Evolutionary conservation across 2,888 invertebrate species (phyloP).

Genomic region (Cantharis rufa): DNA sequence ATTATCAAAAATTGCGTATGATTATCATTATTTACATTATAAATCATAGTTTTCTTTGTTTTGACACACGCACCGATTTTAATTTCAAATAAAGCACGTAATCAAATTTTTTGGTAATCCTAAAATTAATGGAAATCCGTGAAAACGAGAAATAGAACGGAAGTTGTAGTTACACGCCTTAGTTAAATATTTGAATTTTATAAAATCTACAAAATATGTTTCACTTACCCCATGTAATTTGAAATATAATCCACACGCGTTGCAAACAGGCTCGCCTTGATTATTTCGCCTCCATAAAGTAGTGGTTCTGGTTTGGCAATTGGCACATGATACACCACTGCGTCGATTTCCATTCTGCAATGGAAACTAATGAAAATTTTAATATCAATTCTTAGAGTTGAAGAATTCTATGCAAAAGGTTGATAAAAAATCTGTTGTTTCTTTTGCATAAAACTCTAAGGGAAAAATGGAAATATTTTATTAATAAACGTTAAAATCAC

Average conservation of each 20-base stretch:
- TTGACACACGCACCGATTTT: neutral
- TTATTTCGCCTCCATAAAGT: conserved; percentile 97
- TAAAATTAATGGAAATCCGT: neutral
- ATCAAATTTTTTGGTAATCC: neutral
- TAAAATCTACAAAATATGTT: neutral
- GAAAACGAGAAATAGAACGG: conserved; percentile 5
- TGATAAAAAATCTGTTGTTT: too few relatives aligned
- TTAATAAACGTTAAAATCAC: neutral
- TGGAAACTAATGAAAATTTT: conserved; percentile 40
- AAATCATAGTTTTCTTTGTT: neutral
- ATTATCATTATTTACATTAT: neutral
- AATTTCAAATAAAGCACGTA: neutral
- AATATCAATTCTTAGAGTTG: conserved; percentile 2
- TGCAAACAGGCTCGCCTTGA: conserved; percentile 98
- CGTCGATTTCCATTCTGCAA: conserved; percentile 66
- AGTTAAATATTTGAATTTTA: neutral
- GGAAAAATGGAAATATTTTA: too few relatives aligned
- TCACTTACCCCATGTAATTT: conserved; percentile 78
- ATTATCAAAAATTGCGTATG: neutral
- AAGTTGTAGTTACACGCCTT: neutral
- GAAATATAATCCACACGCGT: conserved; percentile 90
- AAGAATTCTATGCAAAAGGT: neutral
- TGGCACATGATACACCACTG: conserved; percentile 88
- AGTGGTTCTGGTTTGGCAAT: conserved; percentile 93
- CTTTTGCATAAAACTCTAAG: neutral